phyloP scores from a whole-genome alignment of 1,140 invertebrate genomes.

The Anthonomus grandis region DNA sequence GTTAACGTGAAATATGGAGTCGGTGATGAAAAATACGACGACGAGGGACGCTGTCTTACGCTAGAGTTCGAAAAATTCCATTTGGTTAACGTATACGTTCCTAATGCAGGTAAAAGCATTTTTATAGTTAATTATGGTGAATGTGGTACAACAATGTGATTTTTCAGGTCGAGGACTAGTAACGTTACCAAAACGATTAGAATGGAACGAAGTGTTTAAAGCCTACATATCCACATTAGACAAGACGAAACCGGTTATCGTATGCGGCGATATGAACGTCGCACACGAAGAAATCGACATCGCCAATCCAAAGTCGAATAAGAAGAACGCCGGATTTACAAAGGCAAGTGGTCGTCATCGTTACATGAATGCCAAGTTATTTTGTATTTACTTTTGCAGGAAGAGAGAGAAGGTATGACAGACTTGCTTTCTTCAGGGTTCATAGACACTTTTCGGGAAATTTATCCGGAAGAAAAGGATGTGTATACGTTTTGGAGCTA shows the following conservation, averaged over 20 bases:
- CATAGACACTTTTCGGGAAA: slow-evolving; percentile 82
- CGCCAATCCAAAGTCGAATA: slow-evolving; percentile 91
- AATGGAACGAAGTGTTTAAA: slow-evolving; percentile 86
- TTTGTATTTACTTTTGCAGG: slow-evolving; percentile 49
- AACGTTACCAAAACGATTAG: slow-evolving; percentile 80
- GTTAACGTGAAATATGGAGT: slow-evolving; percentile 84
- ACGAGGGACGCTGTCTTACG: slow-evolving; percentile 90
- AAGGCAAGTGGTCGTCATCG: background rate
- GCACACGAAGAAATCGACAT: slow-evolving; percentile 95
- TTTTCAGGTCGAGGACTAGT: slow-evolving; percentile 76
- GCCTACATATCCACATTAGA: slow-evolving; percentile 78
- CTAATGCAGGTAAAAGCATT: slow-evolving; percentile 62
- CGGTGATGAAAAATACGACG: slow-evolving; percentile 67
- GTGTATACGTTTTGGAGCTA: slow-evolving; percentile 96
- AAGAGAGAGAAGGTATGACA: slow-evolving; percentile 90
- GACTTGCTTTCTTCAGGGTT: slow-evolving; percentile 76
- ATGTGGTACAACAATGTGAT: slow-evolving; percentile 11
- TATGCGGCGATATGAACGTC: slow-evolving; percentile 97
- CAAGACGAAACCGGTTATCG: slow-evolving; percentile 87
- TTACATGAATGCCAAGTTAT: background rate
- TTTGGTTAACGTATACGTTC: slow-evolving; percentile 72
- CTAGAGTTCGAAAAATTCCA: slow-evolving; percentile 93
- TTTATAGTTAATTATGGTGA: too few relatives aligned
- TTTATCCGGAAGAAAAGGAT: slow-evolving; percentile 81
- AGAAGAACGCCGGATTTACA: slow-evolving; percentile 93